Evolutionary conservation across 1,140 invertebrate species (phyloP), one percentile per base, ranked within the genome.

Genomic region (Drosophila ohnishii): DNA sequence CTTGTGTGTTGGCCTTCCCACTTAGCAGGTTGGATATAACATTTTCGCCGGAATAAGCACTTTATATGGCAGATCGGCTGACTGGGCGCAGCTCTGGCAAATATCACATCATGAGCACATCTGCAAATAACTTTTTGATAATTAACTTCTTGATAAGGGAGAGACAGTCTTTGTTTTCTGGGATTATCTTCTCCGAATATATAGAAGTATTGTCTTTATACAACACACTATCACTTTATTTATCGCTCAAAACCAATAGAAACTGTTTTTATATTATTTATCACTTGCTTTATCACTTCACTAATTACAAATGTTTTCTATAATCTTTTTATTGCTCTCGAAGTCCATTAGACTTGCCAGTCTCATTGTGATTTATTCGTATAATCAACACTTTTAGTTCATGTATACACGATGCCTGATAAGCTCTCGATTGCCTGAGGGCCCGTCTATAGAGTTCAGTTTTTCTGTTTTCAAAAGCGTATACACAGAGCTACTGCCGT

Each of bases 61-160:
- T 72, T 63, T 57, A n/a, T 56, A 66, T 71, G 51, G 58, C 75
- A 45, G 32, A 37, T 56, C 40, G 51, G 62, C 63, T 83, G 65
- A 55, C 62, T 67, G 44, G 55, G 58, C 45, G 35, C 61, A 58
- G 74, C 75, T 64, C 56, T 87, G 44, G 56, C 71, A 79, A 87
- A 77, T 50, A 86, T 84, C 65, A 86, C 56, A 80, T 76, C 50
- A 69, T 76, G 81, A 62, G 57, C 65, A 73, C 50, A 66, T 61
- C 78, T 83, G 66, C 35, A 87, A 79, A 55, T 76, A 86, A 53
- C 57, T 58, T 61, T 60, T 80, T 58, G 39, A 64, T 39, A 37
- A 42, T 22, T 62, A 57, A 45, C 13, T 51, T 34, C 39, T 22
- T 62, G 69, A 74, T 74, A 72, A 79, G 19, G 25, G 66, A 45